These are phyloP conservation scores for Melinaea marsaeus DNA, from an alignment of 2,888 invertebrate genomes.

Conservation along the genomic window DNA sequence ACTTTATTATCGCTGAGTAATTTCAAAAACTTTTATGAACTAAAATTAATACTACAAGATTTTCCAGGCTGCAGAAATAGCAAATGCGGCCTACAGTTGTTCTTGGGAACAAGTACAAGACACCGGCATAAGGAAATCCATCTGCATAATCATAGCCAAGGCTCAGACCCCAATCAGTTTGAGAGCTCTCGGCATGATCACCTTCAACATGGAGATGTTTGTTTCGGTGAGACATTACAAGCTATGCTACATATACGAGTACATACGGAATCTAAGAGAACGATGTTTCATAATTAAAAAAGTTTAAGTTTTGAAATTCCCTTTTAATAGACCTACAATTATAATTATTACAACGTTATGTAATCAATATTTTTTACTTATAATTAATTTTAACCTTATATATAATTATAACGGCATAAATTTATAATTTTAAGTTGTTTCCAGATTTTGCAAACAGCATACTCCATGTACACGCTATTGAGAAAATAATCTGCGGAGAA, in stretches of 20 bases:
- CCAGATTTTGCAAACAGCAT: conserved; percentile 36
- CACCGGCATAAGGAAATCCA: conserved; percentile 25
- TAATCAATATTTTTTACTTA: no score
- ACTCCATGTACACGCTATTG: conserved; percentile 33
- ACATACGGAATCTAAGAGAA: neutral
- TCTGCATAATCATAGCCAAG: conserved; percentile 32
- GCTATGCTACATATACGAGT: no score
- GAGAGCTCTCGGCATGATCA: conserved; percentile 32
- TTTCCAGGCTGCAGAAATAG: conserved; percentile 32
- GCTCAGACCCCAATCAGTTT: conserved; percentile 32
- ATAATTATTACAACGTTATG: no score
- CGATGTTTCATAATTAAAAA: no score
- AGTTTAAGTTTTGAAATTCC: no score
- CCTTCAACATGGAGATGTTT: conserved; percentile 36
- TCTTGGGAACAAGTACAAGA: conserved; percentile 34
- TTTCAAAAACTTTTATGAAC: no score
- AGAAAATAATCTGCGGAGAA: conserved; percentile 11
- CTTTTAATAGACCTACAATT: no score
- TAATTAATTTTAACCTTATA: no score
- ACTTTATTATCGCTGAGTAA: no score
- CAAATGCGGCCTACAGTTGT: conserved; percentile 29
- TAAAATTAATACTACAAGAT: no score
- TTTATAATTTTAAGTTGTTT: conserved; percentile 11
- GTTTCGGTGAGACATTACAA: conserved; percentile 31
- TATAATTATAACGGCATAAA: neutral